Percentiles rank a stretch among this genome's conserved stretches.
Evolutionary conservation across 2,797 vertebrate genomes (phyloP).

Genomic region (Spea hammondii): DNA sequence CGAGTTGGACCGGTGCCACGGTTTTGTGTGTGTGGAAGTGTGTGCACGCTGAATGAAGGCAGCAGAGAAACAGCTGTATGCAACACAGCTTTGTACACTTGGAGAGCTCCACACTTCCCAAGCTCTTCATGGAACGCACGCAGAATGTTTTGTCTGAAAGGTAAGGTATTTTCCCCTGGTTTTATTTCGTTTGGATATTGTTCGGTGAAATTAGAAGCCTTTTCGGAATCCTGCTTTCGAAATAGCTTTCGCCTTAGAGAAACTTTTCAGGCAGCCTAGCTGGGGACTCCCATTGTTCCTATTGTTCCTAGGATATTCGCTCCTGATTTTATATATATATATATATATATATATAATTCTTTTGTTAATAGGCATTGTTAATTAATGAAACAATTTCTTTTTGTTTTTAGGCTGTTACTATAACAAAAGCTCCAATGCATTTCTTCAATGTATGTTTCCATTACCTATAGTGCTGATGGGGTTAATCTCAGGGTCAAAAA

Average conservation of each 20-base stretch:
- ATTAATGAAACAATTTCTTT: no score
- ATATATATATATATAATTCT: no score
- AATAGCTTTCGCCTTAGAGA: neutral
- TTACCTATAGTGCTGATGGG: no score
- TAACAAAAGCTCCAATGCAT: no score
- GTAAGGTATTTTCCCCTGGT: slow-evolving; percentile 67
- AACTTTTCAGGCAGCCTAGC: slow-evolving; percentile 29
- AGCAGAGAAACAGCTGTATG: slow-evolving; percentile 60
- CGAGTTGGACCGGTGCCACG: slow-evolving; percentile 69
- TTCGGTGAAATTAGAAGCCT: neutral
- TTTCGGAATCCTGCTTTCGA: slow-evolving; percentile 9
- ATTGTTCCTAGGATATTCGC: slow-evolving; percentile 23
- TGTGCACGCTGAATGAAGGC: slow-evolving; percentile 52
- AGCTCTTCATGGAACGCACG: slow-evolving; percentile 55
- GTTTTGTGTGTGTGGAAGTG: slow-evolving; percentile 46
- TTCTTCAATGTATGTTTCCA: no score
- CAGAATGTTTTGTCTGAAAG: slow-evolving; percentile 90
- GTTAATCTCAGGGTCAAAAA: no score
- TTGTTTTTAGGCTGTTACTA: no score
- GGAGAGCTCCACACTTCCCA: slow-evolving; percentile 12
- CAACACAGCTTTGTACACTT: slow-evolving; percentile 44
- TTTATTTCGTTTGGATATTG: slow-evolving; percentile 17
- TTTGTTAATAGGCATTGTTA: no score
- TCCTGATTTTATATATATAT: no score
- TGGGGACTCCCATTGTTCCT: slow-evolving; percentile 34